These are phyloP conservation scores for Vesta saturnalis DNA, from an alignment of 2,888 invertebrate genomes.

Conservation along the genomic window DNA sequence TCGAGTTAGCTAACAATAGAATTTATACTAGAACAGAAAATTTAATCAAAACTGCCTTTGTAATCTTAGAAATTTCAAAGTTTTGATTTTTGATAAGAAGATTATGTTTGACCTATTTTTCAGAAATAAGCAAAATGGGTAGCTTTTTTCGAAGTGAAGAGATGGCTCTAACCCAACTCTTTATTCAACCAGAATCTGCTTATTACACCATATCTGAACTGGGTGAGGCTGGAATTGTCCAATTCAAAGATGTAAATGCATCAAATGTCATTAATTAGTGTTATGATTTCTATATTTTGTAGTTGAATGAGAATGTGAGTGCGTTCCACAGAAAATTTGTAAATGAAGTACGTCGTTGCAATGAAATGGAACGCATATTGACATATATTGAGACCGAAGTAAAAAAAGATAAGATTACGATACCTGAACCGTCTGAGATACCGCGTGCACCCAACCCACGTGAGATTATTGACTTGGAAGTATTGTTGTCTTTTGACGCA, in stretches of 20 bases:
- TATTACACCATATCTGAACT: slow-evolving; percentile 94
- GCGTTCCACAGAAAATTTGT: slow-evolving; percentile 93
- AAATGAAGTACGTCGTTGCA: slow-evolving; percentile 88
- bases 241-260: slow-evolving; percentile 92
- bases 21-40: too few species aligned
- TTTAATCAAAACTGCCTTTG: too few species aligned
- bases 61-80: too few species aligned
- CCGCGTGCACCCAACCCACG: slow-evolving; percentile 80
- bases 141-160: slow-evolving; percentile 89
- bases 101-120: too few species aligned
- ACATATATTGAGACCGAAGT: slow-evolving; percentile 89
- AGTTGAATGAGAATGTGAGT: slow-evolving; percentile 88
- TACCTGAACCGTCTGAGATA: slow-evolving; percentile 78
- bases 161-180: slow-evolving; percentile 93
- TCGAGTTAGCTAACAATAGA: too few species aligned
- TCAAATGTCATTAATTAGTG: neutral
- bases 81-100: too few species aligned
- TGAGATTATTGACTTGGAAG: slow-evolving; percentile 91
- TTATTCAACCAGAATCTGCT: slow-evolving; percentile 95
- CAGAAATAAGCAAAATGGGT: slow-evolving; percentile 68
- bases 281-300: slow-evolving; percentile 41
- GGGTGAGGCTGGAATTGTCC: slow-evolving; percentile 92
- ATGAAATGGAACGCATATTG: slow-evolving; percentile 90
- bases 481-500: slow-evolving; percentile 52
- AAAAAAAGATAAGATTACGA: slow-evolving; percentile 82